Conservation (phyloP, 2,113 vertebrate genomes). For the Phocoena phocoena region DNA sequence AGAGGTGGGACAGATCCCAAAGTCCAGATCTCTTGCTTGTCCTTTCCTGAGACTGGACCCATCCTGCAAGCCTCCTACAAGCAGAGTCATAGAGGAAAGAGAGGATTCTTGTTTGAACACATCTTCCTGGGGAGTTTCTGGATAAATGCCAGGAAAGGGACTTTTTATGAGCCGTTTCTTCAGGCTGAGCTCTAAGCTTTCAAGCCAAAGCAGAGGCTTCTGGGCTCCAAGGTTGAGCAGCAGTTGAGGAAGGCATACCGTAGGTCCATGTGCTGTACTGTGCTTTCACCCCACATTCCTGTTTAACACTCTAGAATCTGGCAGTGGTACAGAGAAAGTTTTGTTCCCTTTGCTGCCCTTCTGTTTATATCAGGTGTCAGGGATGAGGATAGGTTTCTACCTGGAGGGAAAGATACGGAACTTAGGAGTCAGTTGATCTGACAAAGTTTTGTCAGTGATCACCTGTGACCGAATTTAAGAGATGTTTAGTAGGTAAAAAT, state of each 20-base stretch:
- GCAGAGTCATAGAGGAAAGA: not conserved
- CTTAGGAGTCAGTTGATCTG: not conserved
- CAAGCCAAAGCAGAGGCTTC: not conserved
- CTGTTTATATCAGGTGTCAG: not conserved
- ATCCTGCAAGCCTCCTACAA: not conserved
- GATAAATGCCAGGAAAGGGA: not conserved
- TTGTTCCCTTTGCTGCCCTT: not conserved
- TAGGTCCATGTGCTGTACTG: rapidly evolving
- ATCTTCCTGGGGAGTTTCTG: not conserved
- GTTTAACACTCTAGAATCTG: no score
- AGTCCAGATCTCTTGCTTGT: not conserved
- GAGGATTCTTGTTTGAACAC: not conserved
- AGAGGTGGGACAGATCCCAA: not conserved
- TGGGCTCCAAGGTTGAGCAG: not conserved
- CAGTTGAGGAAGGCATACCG: not conserved
- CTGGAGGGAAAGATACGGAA: not conserved
- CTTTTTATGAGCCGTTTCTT: not conserved
- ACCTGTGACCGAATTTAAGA: not conserved
- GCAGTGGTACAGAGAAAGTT: not conserved
- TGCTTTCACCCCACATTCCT: not conserved
- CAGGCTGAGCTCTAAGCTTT: not conserved
- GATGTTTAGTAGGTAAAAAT: not conserved
- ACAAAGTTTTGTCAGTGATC: not conserved
- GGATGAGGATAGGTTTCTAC: not conserved
- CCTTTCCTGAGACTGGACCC: not conserved